phyloP scores from a whole-genome alignment of 2,113 vertebrate species.

The Columba livia region DNA sequence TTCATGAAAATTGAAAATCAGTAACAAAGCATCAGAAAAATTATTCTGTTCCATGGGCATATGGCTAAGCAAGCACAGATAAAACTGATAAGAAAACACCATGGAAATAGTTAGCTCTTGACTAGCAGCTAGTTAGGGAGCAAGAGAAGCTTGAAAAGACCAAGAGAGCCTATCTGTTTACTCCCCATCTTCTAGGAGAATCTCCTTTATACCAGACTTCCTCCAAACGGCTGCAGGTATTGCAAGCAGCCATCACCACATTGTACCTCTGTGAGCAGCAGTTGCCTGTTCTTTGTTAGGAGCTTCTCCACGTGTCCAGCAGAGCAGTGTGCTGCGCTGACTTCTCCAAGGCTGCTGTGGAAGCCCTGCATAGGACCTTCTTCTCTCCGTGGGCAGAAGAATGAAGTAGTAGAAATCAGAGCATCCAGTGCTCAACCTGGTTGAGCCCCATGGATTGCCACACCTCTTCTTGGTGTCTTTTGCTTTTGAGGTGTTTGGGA shows the following conservation, averaged over 20 bases:
- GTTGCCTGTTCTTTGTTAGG: not conserved
- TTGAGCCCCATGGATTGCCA: not conserved
- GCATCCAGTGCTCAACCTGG: not conserved
- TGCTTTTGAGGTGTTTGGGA: not conserved
- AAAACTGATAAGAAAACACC: not conserved
- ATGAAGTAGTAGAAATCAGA: not conserved
- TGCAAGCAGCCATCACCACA: not conserved
- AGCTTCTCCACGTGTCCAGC: not conserved
- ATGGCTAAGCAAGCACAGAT: not conserved
- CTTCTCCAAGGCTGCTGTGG: not conserved
- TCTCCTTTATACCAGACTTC: not conserved
- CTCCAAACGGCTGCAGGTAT: not conserved
- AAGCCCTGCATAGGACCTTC: not conserved
- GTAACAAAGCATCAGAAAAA: not conserved
- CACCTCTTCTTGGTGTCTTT: not conserved
- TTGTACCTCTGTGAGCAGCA: not conserved
- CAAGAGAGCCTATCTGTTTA: not conserved
- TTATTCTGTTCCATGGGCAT: not conserved
- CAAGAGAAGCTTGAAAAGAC: not conserved
- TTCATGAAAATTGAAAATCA: not conserved
- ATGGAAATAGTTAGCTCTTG: not conserved
- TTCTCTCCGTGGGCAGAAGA: not conserved
- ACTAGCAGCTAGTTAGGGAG: not conserved
- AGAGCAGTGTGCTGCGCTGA: not conserved
- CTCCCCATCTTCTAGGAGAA: not conserved